phyloP scores from a whole-genome alignment of 2,113 vertebrate genomes.

The Protobothrops mucrosquamatus region DNA sequence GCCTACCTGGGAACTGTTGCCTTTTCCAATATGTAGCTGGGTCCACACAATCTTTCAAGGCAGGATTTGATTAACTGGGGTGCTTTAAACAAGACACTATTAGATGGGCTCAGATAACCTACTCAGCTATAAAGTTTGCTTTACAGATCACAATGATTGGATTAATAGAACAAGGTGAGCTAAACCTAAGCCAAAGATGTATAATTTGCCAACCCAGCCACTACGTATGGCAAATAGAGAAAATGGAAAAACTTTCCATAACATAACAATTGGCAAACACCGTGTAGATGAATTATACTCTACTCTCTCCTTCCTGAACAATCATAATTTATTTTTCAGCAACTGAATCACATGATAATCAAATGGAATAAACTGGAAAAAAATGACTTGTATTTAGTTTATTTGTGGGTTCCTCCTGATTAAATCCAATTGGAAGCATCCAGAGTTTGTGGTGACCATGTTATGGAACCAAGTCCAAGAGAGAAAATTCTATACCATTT shows the following conservation, averaged over 20 bases:
- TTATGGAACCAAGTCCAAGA: not conserved
- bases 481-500: not conserved
- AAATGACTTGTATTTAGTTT: not conserved
- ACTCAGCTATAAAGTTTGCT: not conserved
- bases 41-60: not conserved
- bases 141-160: not conserved
- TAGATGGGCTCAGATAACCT: not conserved
- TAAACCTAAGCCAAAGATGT: not conserved
- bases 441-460: not conserved
- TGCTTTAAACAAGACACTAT: not conserved
- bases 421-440: not conserved
- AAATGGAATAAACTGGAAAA: not conserved
- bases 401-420: not conserved
- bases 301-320: not conserved
- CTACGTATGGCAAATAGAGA: not conserved
- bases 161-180: not conserved
- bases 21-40: not conserved
- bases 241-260: not conserved
- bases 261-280: not conserved
- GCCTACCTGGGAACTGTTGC: not conserved
- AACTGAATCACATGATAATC: not conserved
- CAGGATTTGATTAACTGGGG: not conserved
- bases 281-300: not conserved
- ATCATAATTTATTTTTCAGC: not conserved
- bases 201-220: not conserved